Base-by-base conservation (phyloP, 2,797 vertebrate genomes). In the Halcyon leucocephala region DNA sequence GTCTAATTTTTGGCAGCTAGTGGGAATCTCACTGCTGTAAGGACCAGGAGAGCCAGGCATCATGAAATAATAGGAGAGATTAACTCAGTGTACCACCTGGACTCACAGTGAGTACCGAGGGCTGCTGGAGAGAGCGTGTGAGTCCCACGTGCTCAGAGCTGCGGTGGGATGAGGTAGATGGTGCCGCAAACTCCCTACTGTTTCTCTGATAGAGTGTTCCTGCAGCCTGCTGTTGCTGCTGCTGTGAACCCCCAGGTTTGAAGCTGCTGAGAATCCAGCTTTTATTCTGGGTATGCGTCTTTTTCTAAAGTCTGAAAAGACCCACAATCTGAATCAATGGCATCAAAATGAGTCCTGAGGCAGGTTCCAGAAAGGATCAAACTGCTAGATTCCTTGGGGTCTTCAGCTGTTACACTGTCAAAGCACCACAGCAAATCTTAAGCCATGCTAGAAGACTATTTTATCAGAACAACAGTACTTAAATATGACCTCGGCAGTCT, bases 61-160 rank as follows among this genome's bases (percentile, higher is more conserved):
- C 21, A 11, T 84, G 90, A 44, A 54, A 58, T 49, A 37, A 33
- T 2, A n/a, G 28, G 22, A 73, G 51, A 54, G 24, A 33, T 39
- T 42, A 39, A 62, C 22, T 35, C 0, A 0, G 0, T 12, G 14
- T 12, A 46, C 79, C 33, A 44, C 55, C 39, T n/a, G 48, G 39
- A 29, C 39, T 80, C 15, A 1, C 4, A 13, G n/a, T 25, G 52
- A 25, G 18, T n/a, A 72, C 35, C 33, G 22, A n/a, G 17, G n/a
- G 41, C 57, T 89, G 57, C 12, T 66, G 66, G 28, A 62, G 62
- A 44, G 42, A 33, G 16, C 2, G 1, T 10, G 7, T 0, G 1
- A 55, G 37, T 51, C 15, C 35, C 26, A 14, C 13, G 20, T 3
- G 4, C 61, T 19, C 29, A 67, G 44, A 62, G 44, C 46, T 74